Percentiles rank a stretch among this genome's conserved stretches.
These are phyloP conservation scores for Panthera leo DNA, from an alignment of 2,113 vertebrate species.

Conservation along the genomic window DNA sequence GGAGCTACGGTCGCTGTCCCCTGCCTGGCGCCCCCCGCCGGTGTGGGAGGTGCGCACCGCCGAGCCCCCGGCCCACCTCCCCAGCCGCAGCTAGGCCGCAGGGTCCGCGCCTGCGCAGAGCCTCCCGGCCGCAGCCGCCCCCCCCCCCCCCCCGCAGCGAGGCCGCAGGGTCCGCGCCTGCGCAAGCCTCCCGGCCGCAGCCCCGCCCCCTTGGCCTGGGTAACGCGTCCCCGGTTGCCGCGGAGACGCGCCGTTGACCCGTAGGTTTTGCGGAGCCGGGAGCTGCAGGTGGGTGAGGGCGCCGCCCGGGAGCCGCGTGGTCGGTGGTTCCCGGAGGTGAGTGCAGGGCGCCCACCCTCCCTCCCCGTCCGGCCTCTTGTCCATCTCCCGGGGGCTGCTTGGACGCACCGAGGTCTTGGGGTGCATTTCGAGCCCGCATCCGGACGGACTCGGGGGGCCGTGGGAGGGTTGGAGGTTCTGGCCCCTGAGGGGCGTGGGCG, in stretches of 20 bases:
- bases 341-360: background rate
- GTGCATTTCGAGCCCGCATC: background rate
- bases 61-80: rapidly evolving
- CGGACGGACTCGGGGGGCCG: background rate
- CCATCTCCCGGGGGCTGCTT: background rate
- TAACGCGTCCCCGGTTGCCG: conserved; percentile 54
- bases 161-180: background rate
- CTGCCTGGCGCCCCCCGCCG: background rate
- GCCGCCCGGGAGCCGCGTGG: background rate
- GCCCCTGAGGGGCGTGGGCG: background rate
- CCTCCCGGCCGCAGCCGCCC: background rate
- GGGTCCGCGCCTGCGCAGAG: conserved; percentile 4
- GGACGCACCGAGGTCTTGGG: too few relatives aligned
- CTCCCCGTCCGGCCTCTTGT: background rate
- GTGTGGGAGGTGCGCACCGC: rapidly evolving
- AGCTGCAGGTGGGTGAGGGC: background rate
- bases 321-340: background rate
- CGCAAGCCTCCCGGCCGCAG: rapidly evolving
- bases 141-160: rapidly evolving
- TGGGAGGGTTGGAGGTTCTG: background rate
- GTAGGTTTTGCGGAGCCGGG: rapidly evolving
- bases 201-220: background rate
- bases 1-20: background rate
- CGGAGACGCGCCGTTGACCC: conserved; percentile 66
- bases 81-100: rapidly evolving